Evolutionary conservation across 2,113 vertebrate species (phyloP).

Genomic region (Maccullochella peelii): DNA sequence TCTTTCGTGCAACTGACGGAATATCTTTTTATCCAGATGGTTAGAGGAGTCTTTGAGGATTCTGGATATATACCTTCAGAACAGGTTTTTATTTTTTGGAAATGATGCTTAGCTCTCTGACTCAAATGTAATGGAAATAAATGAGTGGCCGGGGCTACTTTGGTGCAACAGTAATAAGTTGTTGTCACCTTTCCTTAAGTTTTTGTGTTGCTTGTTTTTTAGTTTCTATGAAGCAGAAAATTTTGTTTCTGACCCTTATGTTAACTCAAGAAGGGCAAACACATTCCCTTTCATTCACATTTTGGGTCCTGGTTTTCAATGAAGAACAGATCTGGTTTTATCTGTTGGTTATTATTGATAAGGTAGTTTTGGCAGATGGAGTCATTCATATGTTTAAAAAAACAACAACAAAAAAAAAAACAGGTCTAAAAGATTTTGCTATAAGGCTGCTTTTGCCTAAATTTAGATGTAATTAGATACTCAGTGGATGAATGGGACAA

Average conservation of each 20-base stretch:
- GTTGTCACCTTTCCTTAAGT: neutral
- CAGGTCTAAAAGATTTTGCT: neutral
- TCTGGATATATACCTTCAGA: neutral
- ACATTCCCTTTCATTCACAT: neutral
- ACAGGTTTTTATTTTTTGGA: neutral
- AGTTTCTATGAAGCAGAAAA: neutral
- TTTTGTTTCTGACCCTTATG: neutral
- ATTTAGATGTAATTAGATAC: neutral
- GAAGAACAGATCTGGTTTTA: neutral
- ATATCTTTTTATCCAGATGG: neutral
- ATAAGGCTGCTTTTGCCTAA: neutral
- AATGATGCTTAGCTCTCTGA: neutral
- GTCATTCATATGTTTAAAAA: neutral
- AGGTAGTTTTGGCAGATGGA: neutral
- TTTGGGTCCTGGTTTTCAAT: neutral
- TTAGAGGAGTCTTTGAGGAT: neutral
- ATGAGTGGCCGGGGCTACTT: neutral
- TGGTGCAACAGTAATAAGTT: neutral
- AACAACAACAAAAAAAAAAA: neutral
- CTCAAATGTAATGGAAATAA: neutral
- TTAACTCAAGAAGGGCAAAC: neutral
- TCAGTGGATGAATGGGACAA: neutral
- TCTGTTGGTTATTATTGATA: constrained; percentile 6
- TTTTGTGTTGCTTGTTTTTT: neutral
- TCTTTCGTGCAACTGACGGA: no score